phyloP scores from a whole-genome alignment of 64 coral and sea anemone species.

The Pachyseris speciosa region DNA sequence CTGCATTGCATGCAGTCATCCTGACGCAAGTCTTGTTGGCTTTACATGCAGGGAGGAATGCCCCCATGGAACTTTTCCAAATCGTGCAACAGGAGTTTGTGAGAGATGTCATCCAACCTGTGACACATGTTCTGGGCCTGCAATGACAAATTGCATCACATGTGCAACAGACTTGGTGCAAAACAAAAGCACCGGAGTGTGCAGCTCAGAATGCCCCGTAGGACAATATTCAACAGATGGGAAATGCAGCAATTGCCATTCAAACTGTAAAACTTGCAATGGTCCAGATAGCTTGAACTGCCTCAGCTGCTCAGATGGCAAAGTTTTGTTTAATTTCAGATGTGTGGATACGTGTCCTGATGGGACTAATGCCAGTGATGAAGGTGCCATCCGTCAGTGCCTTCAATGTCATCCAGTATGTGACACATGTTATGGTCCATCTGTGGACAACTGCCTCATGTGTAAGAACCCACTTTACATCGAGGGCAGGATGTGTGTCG shows the following conservation, averaged over 20 bases:
- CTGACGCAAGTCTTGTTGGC: conserved; percentile 49
- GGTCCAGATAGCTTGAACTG: conserved; percentile 77
- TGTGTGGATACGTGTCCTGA: conserved; percentile 81
- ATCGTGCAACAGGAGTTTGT: conserved; percentile 58
- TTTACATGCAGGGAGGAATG: conserved; percentile 81
- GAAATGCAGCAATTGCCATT: conserved; percentile 65
- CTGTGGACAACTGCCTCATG: conserved; percentile 45
- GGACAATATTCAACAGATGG: conserved; percentile 54
- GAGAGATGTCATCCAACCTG: conserved; percentile 93
- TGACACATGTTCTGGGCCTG: conserved; percentile 62
- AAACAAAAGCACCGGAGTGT: conserved; percentile 36
- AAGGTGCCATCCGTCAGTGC: conserved; percentile 55
- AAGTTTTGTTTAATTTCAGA: conserved; percentile 66
- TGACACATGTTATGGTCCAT: conserved; percentile 63
- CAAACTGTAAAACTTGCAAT: conserved; percentile 83
- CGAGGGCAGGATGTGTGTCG: conserved; percentile 76
- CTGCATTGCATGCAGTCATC: conserved; percentile 77
- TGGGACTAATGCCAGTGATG: conserved; percentile 25
- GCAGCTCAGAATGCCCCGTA: conserved; percentile 59
- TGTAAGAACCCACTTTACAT: conserved; percentile 76
- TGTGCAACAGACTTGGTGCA: conserved; percentile 73
- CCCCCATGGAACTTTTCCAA: conserved; percentile 66
- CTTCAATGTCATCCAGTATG: conserved; percentile 82
- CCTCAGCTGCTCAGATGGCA: conserved; percentile 66
- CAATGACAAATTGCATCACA: conserved; percentile 45